Conservation (phyloP, 2,113 vertebrate species). For the Chloropsis hardwickii region DNA sequence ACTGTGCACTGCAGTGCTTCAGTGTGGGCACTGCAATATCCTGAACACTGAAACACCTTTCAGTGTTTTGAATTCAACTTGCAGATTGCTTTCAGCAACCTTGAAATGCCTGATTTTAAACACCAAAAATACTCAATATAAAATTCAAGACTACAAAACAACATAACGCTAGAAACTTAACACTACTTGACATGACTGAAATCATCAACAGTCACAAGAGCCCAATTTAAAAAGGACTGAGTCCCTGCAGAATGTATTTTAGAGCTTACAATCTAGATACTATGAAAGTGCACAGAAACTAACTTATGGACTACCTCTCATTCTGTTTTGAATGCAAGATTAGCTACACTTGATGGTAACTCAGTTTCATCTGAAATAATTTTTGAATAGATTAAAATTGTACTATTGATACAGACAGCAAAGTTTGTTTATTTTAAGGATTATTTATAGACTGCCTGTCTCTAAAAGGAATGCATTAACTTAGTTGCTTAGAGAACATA, state of each 20-base stretch:
- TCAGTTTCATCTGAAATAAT: not conserved
- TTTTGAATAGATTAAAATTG: not conserved
- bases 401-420: not conserved
- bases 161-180: not conserved
- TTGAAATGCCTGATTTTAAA: not conserved
- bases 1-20: not conserved
- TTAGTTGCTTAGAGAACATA: constrained; percentile 43
- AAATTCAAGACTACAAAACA: not conserved
- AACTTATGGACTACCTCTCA: not conserved
- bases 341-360: not conserved
- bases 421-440: constrained; percentile 9
- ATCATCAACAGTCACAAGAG: not conserved
- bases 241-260: not conserved
- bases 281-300: not conserved
- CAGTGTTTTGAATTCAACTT: not conserved
- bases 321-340: not conserved
- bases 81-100: not conserved
- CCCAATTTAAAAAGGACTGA: not conserved
- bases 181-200: not conserved
- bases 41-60: not conserved
- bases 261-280: not conserved
- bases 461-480: constrained; percentile 15
- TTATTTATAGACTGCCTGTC: constrained; percentile 45
- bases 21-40: not conserved
- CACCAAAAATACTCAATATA: not conserved